Evolutionary conservation across 2,797 vertebrate genomes (phyloP).

Genomic region (Molossus alvarezi): DNA sequence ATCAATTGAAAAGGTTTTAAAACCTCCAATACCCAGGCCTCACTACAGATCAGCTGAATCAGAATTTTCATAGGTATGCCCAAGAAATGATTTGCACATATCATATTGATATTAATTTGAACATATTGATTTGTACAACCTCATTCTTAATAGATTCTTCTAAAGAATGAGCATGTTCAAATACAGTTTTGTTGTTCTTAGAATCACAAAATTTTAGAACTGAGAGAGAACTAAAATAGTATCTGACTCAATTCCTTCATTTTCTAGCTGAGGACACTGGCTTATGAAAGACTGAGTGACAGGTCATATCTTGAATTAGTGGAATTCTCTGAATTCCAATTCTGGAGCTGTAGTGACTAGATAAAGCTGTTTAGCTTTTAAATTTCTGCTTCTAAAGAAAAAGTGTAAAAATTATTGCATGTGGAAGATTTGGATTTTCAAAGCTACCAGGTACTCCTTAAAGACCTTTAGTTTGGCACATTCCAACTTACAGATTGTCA

Average conservation of each 20-base stretch:
- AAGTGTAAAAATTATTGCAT: not conserved
- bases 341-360: slow-evolving; percentile 4
- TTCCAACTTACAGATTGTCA: slow-evolving; percentile 41
- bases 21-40: not conserved
- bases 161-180: slow-evolving; percentile 32
- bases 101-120: not conserved
- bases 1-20: slow-evolving; percentile 43
- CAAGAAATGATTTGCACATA: not conserved
- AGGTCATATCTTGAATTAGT: slow-evolving; percentile 20
- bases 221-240: not conserved
- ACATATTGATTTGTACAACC: slow-evolving; percentile 30
- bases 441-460: slow-evolving; percentile 42
- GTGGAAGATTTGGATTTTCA: slow-evolving; percentile 40
- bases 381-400: slow-evolving; percentile 63
- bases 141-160: slow-evolving; percentile 30
- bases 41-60: slow-evolving; percentile 27
- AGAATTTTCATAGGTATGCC: not conserved
- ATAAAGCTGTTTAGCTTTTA: slow-evolving; percentile 8
- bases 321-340: slow-evolving; percentile 52
- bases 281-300: not conserved
- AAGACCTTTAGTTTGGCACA: slow-evolving; percentile 31
- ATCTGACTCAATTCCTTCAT: not conserved
- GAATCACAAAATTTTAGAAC: slow-evolving; percentile 43
- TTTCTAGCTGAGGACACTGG: not conserved
- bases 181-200: slow-evolving; percentile 26